Percentiles rank a stretch among this genome's conserved stretches.
These are phyloP conservation scores for Bhutanitis thaidina DNA, from an alignment of 2,888 invertebrate species.

Conservation along the genomic window DNA sequence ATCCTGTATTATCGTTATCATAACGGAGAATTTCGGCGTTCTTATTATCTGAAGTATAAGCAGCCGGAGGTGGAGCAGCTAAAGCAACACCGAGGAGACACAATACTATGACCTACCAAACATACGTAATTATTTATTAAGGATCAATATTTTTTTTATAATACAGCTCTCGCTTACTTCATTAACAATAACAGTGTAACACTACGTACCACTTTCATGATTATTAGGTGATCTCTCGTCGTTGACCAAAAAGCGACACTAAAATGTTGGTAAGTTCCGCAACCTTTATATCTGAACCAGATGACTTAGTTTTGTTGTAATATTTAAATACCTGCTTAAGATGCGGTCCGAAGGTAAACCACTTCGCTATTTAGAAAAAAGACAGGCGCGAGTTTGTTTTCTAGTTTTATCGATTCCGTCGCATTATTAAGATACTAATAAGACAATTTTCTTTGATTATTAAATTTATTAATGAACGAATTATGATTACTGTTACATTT, in stretches of 20 bases:
- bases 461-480: too few relatives aligned
- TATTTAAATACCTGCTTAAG: conserved; percentile 24
- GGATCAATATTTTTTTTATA: too few relatives aligned
- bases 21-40: conserved; percentile 52
- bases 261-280: conserved; percentile 16
- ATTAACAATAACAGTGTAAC: not conserved
- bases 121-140: too few relatives aligned
- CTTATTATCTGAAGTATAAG: conserved; percentile 1
- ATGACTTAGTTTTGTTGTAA: conserved; percentile 25
- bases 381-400: not conserved
- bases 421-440: not conserved
- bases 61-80: conserved; percentile 32
- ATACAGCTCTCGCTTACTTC: too few relatives aligned
- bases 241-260: conserved; percentile 22
- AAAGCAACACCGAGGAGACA: conserved; percentile 40
- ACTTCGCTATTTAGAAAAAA: conserved; percentile 23
- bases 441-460: too few relatives aligned
- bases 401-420: conserved; percentile 2
- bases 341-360: conserved; percentile 47
- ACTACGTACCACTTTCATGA: conserved; percentile 37
- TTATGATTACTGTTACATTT: too few relatives aligned
- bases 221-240: conserved; percentile 24
- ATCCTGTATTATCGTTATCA: conserved; percentile 74
- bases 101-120: conserved; percentile 42
- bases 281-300: conserved; percentile 31